Evolutionary conservation across 2,888 invertebrate species (phyloP), one percentile per base, ranked within the genome.

Genomic region (Octonoba sinensis): DNA sequence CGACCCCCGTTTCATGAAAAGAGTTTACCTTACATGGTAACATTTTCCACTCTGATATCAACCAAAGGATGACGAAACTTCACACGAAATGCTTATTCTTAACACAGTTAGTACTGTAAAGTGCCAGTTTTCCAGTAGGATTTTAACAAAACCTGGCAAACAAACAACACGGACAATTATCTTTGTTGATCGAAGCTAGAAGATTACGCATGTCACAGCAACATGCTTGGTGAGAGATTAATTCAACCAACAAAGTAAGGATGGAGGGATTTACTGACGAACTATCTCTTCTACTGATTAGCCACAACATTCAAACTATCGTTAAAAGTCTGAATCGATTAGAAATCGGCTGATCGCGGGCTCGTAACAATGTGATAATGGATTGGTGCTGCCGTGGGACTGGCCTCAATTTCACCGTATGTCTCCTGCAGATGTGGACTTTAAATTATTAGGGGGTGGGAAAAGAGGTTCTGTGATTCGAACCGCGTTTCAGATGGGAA

Each of bases 261-360:
- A 59, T 8, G 59, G 59, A 11, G 36, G 36, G 36, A 36, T 36
- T 36, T 36, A 36, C 36, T 36, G 36, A 36, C 36, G 36, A 36
- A 36, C 36, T 36, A 36, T 36, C 36, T 36, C 36, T 36, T 36
- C 36, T 36, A 18, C 57, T 74, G 74, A 74, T 74, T 74, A 66
- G 74, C 47, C 65, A 18, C 20, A 54, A 54, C 57, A 74, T 66
- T 74, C 66, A 74, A 74, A 74, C 57, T 74, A 74, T 66, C 74
- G 74, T 74, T 74, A 74, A 74, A 74, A 66, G 74, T 57, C 54
- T 18, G 51, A 69, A 76, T 76, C 76, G 76, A 76, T 76, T 20
- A 18, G 22, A n/a, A 36, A 18, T 54, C 65, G 54, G 18, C 59
- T 49, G 18, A 56, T 56, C 54, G 44, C 46, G 59, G 47, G 24